Percentiles rank a stretch among this genome's conserved stretches.
Conservation (phyloP, 2,888 invertebrate species). For the Beris morrisii region DNA sequence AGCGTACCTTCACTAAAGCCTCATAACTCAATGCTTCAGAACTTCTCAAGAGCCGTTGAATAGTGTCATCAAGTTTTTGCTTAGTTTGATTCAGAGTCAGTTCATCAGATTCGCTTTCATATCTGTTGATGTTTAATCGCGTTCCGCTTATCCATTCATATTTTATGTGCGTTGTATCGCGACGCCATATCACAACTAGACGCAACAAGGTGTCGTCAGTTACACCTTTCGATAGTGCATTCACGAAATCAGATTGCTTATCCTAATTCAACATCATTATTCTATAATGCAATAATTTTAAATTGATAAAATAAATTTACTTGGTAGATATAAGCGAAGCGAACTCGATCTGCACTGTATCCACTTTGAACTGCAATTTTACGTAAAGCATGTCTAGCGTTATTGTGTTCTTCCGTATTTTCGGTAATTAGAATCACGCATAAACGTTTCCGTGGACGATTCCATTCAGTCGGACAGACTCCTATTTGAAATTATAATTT, state of each 20-base stretch:
- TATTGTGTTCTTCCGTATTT: slow-evolving; percentile 57
- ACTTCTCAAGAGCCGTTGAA: slow-evolving; percentile 70
- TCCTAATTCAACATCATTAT: slow-evolving; percentile 43
- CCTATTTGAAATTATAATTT: slow-evolving; percentile 40
- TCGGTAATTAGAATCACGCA: slow-evolving; percentile 80
- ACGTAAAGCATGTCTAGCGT: slow-evolving; percentile 67
- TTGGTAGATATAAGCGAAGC: slow-evolving; percentile 86
- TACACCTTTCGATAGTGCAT: slow-evolving; percentile 60
- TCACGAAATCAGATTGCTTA: slow-evolving; percentile 77
- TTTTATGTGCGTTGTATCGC: slow-evolving; percentile 80
- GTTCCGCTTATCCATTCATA: slow-evolving; percentile 78
- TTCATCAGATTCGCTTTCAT: slow-evolving; percentile 54
- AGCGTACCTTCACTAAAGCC: slow-evolving; percentile 70
- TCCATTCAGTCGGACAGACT: slow-evolving; percentile 87
- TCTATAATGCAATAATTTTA: not conserved
- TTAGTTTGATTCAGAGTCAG: slow-evolving; percentile 69
- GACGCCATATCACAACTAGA: slow-evolving; percentile 88
- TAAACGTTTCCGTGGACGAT: slow-evolving; percentile 71
- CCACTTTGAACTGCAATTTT: slow-evolving; percentile 70
- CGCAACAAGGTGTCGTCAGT: slow-evolving; percentile 66
- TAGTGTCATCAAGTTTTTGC: slow-evolving; percentile 69
- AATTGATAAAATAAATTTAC: slow-evolving; percentile 56
- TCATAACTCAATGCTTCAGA: slow-evolving; percentile 77
- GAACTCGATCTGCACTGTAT: slow-evolving; percentile 68
- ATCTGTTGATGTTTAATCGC: slow-evolving; percentile 48